These are phyloP conservation scores for Hyalella azteca DNA, from an alignment of 2,888 invertebrate species.

Conservation along the genomic window DNA sequence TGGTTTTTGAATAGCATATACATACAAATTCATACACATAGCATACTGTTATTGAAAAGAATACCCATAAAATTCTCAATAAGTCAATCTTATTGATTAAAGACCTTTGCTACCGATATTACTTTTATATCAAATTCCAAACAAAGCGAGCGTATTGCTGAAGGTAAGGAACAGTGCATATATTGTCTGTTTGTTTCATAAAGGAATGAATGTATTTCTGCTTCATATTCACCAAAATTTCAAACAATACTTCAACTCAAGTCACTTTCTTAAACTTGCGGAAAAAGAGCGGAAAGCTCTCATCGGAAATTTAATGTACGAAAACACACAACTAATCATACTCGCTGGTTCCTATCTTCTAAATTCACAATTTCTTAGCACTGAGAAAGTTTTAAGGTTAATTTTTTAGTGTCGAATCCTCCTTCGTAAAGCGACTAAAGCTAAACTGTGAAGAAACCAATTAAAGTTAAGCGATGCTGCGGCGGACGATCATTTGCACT, in stretches of 20 bases:
- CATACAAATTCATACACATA: neutral
- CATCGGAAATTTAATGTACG: neutral
- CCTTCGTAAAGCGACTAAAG: too few species aligned
- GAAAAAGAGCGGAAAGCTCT: neutral
- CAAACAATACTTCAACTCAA: too few species aligned
- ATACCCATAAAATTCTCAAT: neutral
- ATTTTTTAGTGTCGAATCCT: slow-evolving; percentile 6
- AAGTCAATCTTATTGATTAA: neutral
- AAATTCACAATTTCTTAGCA: neutral
- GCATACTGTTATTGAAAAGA: neutral
- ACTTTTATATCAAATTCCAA: neutral
- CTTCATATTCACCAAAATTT: too few species aligned
- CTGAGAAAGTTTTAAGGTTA: neutral
- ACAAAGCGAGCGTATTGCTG: too few species aligned
- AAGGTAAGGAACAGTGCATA: too few species aligned
- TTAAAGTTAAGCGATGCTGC: neutral
- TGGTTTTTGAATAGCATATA: too few species aligned
- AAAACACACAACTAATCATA: neutral
- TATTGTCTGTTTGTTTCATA: too few species aligned
- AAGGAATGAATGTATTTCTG: too few species aligned
- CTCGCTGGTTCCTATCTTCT: neutral
- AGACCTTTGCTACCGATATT: neutral
- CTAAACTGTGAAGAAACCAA: slow-evolving; percentile 7
- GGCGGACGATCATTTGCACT: neutral
- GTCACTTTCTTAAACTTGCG: neutral